Conservation (phyloP, 2,797 vertebrate genomes). For the Uromys caudimaculatus region DNA sequence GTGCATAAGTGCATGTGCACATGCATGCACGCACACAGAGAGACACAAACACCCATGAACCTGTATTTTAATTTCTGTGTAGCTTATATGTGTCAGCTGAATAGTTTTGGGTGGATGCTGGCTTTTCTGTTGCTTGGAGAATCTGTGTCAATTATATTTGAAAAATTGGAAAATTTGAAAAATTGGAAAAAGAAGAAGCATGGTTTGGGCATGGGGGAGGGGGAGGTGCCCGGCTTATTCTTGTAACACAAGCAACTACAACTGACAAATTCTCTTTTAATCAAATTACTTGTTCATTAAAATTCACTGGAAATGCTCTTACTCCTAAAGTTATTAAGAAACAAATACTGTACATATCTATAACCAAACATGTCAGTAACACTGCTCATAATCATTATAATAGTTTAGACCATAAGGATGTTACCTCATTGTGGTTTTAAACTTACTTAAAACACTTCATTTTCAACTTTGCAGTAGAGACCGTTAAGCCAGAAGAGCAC, state of each 20-base stretch:
- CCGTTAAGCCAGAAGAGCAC: slow-evolving; percentile 26
- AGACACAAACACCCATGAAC: neutral
- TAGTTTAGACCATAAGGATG: neutral
- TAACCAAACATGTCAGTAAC: slow-evolving; percentile 63
- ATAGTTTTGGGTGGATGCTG: slow-evolving; percentile 19
- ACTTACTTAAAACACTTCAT: slow-evolving; percentile 11
- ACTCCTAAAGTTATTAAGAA: slow-evolving; percentile 63
- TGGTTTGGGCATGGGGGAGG: neutral
- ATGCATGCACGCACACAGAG: neutral
- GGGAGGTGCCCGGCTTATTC: slow-evolving; percentile 4
- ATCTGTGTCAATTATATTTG: slow-evolving; percentile 47
- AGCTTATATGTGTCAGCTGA: neutral
- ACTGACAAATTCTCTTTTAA: slow-evolving; percentile 58
- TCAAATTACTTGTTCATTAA: slow-evolving; percentile 46
- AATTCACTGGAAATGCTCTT: slow-evolving; percentile 22
- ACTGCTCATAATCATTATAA: slow-evolving; percentile 71
- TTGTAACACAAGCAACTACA: slow-evolving; percentile 33
- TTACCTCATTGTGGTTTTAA: neutral
- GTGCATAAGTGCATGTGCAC: neutral
- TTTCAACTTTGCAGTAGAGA: neutral
- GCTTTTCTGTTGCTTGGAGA: slow-evolving; percentile 76
- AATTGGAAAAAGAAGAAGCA: slow-evolving; percentile 42
- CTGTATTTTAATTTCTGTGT: slow-evolving; percentile 4
- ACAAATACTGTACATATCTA: slow-evolving; percentile 66
- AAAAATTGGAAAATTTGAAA: neutral